Percentiles rank a stretch among this genome's conserved stretches.
phyloP scores from a whole-genome alignment of 2,113 vertebrate genomes.

The Electrona antarctica region DNA sequence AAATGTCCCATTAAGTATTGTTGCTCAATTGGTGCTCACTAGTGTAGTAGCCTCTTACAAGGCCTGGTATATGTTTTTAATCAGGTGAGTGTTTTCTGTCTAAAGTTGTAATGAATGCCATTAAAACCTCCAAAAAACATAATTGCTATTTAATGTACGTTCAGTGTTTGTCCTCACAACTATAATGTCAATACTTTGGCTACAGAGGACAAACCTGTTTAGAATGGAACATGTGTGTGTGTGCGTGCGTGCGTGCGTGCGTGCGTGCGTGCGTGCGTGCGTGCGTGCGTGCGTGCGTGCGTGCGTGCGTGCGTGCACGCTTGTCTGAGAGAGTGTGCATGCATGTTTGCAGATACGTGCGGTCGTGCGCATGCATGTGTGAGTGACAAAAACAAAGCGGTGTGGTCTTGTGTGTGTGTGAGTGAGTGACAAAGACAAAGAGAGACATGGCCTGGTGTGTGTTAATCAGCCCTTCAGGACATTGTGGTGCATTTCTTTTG shows the following conservation, averaged over 20 bases:
- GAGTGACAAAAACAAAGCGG: not conserved
- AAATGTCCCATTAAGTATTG: too few species aligned
- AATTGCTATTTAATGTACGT: not conserved
- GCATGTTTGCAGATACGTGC: not conserved
- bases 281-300: not conserved
- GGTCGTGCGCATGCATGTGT: not conserved
- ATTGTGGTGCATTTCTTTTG: not conserved
- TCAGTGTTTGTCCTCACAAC: not conserved
- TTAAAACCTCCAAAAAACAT: not conserved
- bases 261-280: not conserved
- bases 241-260: not conserved
- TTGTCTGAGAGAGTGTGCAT: not conserved
- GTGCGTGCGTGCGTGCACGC: too few species aligned
- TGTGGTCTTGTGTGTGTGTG: not conserved
- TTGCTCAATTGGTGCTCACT: too few species aligned
- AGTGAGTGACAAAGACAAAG: too few species aligned
- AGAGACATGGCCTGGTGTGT: not conserved
- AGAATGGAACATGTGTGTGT: not conserved
- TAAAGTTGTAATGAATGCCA: too few species aligned
- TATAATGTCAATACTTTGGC: not conserved
- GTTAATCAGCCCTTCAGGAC: not conserved
- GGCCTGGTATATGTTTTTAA: too few species aligned
- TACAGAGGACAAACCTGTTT: constrained; percentile 17
- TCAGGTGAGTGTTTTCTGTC: too few species aligned
- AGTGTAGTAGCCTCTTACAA: too few species aligned